These are phyloP conservation scores for Conchocele bisecta DNA, from an alignment of 2,888 invertebrate genomes.

Conservation along the genomic window DNA sequence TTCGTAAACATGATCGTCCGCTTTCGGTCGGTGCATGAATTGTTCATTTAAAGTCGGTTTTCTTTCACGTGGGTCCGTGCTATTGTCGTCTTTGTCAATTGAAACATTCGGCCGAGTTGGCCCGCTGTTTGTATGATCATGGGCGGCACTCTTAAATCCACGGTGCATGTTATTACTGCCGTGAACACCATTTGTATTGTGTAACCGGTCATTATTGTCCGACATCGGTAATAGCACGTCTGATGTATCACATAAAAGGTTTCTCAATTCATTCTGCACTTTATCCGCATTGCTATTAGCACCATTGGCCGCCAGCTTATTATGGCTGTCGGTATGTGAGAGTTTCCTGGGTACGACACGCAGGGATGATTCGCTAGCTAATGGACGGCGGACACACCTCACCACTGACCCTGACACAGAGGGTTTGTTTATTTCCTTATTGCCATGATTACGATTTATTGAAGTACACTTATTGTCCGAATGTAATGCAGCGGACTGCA, in stretches of 20 bases:
- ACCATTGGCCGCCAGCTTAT: constrained; percentile 26
- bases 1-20: constrained; percentile 69
- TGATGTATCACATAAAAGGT: constrained; percentile 55
- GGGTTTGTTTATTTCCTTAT: constrained; percentile 28
- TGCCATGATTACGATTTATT: constrained; percentile 20
- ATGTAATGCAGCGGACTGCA: constrained; percentile 26
- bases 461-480: constrained; percentile 31
- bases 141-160: constrained; percentile 27
- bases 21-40: constrained; percentile 45
- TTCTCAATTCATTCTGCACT: constrained; percentile 58
- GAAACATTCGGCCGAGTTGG: constrained; percentile 41
- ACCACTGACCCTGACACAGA: constrained; percentile 44
- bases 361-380: constrained; percentile 43
- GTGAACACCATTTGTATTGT: constrained; percentile 37
- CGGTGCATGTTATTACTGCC: constrained; percentile 33
- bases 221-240: constrained; percentile 50
- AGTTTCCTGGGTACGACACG: constrained; percentile 35
- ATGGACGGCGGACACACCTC: constrained; percentile 62
- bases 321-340: constrained; percentile 37
- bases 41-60: constrained; percentile 50
- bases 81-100: constrained; percentile 40
- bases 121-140: constrained; percentile 34
- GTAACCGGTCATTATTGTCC: constrained; percentile 43
- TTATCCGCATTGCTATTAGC: constrained; percentile 47
- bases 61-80: constrained; percentile 27